A percentile compares a stretch with the other conserved stretches of the same genome.
These are phyloP conservation scores for Hyppa rectilinea DNA, from an alignment of 2,888 invertebrate species.

Conservation along the genomic window DNA sequence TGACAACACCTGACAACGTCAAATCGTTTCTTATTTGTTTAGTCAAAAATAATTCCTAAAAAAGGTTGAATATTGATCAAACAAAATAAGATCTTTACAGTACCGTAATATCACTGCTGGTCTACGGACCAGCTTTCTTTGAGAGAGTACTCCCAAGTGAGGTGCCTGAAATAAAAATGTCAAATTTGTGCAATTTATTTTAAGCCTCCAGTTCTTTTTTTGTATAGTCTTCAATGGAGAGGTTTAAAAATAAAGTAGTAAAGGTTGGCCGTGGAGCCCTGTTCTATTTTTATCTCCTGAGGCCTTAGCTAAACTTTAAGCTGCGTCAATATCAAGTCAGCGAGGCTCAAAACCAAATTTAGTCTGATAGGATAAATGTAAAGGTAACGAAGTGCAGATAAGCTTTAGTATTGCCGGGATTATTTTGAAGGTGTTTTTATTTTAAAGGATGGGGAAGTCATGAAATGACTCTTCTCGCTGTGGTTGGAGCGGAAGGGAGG, in stretches of 20 bases:
- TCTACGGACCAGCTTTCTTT: not conserved
- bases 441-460: no score
- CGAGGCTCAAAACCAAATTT: not conserved
- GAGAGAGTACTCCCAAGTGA: not conserved
- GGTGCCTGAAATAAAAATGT: not conserved
- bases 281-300: conserved; percentile 30
- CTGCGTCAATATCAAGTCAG: conserved; percentile 1
- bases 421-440: no score
- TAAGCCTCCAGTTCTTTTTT: conserved; percentile 1
- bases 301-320: conserved; percentile 18
- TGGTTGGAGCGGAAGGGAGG: no score
- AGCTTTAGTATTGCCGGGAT: not conserved
- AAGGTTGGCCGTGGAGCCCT: not conserved
- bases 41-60: no score
- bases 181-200: conserved; percentile 16
- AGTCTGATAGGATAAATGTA: not conserved
- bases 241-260: conserved; percentile 34
- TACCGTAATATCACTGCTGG: no score
- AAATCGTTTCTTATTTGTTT: no score
- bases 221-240: conserved; percentile 14
- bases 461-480: no score
- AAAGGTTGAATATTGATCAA: no score
- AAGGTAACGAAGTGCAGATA: not conserved
- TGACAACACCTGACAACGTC: no score
- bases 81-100: no score